phyloP scores from a whole-genome alignment of 1,140 invertebrate genomes.

The Drosophila parabipectinata region DNA sequence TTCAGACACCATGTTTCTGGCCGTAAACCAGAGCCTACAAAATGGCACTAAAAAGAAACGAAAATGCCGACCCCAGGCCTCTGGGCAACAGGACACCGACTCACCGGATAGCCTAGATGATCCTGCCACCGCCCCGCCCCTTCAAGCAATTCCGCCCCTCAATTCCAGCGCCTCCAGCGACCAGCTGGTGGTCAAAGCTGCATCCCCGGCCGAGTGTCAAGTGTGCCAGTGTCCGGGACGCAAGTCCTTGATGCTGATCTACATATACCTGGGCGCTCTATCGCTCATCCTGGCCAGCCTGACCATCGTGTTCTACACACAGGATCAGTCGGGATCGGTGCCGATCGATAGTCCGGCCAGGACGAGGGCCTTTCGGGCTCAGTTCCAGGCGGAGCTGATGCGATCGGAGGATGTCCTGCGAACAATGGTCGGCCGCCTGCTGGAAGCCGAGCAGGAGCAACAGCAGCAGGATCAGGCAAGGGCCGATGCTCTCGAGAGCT shows the following conservation, averaged over 20 bases:
- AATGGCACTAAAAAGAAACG: conserved; percentile 57
- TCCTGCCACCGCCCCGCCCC: background rate
- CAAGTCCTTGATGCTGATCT: conserved; percentile 58
- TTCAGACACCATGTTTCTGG: conserved; percentile 68
- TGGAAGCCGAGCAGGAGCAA: conserved; percentile 39
- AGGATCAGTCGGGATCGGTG: background rate
- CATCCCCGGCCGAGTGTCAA: background rate
- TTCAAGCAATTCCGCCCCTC: background rate
- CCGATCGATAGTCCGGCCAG: background rate
- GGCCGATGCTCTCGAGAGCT: background rate
- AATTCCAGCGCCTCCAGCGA: conserved; percentile 48
- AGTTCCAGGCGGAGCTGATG: conserved; percentile 54
- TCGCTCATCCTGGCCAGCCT: conserved; percentile 70
- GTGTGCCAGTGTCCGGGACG: conserved; percentile 14
- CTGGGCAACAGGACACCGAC: conserved; percentile 17
- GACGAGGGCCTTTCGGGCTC: conserved; percentile 23
- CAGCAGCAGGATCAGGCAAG: conserved; percentile 9
- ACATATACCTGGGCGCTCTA: conserved; percentile 71
- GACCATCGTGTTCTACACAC: conserved; percentile 72
- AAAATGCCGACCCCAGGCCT: conserved; percentile 16
- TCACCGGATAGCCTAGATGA: conserved; percentile 12
- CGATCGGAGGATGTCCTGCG: conserved; percentile 57
- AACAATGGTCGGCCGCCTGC: conserved; percentile 40
- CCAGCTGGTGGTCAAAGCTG: conserved; percentile 37
- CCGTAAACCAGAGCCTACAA: conserved; percentile 74